These are phyloP conservation scores for Hippasteria phrygiana DNA, from an alignment of 53 echinoderm and acorn worm genomes.

Conservation along the genomic window DNA sequence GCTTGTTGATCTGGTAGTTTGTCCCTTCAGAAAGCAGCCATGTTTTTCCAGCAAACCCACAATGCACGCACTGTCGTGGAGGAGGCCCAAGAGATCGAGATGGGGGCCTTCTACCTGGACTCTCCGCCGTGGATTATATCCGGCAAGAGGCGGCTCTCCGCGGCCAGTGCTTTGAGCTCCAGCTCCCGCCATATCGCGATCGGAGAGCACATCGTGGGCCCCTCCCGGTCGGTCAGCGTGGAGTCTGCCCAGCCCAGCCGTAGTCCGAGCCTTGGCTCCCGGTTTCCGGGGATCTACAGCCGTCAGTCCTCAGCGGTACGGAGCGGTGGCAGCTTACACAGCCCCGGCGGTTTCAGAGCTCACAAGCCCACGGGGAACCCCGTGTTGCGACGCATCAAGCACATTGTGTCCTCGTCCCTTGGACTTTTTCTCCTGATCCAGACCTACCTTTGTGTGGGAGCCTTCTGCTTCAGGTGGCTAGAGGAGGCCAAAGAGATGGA, in stretches of 20 bases:
- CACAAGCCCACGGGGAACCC: conserved; percentile 17
- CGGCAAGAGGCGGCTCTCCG: conserved; percentile 34
- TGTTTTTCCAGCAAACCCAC: conserved; percentile 61
- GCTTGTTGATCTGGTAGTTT: background rate
- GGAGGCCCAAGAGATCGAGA: conserved; percentile 30
- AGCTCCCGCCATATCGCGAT: background rate
- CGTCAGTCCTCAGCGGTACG: background rate
- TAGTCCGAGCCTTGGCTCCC: background rate
- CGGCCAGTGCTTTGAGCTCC: conserved; percentile 27
- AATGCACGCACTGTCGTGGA: conserved; percentile 36
- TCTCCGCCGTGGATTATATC: conserved; percentile 22
- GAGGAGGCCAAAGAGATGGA: conserved; percentile 56
- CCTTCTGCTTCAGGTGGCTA: conserved; percentile 72
- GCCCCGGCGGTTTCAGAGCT: background rate
- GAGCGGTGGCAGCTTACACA: conserved; percentile 1
- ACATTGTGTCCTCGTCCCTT: conserved; percentile 70
- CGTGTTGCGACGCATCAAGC: conserved; percentile 59
- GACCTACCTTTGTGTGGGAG: conserved; percentile 76
- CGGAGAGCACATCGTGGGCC: background rate
- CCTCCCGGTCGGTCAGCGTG: background rate
- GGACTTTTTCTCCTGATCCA: conserved; percentile 78
- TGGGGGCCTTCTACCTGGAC: conserved; percentile 32
- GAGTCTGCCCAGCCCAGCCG: no score
- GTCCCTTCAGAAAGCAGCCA: background rate
- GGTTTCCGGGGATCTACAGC: conserved; percentile 15